Percentiles rank a stretch among this genome's conserved stretches.
These are phyloP conservation scores for Drosophila prosaltans DNA, from an alignment of 1,140 invertebrate species.

Conservation along the genomic window DNA sequence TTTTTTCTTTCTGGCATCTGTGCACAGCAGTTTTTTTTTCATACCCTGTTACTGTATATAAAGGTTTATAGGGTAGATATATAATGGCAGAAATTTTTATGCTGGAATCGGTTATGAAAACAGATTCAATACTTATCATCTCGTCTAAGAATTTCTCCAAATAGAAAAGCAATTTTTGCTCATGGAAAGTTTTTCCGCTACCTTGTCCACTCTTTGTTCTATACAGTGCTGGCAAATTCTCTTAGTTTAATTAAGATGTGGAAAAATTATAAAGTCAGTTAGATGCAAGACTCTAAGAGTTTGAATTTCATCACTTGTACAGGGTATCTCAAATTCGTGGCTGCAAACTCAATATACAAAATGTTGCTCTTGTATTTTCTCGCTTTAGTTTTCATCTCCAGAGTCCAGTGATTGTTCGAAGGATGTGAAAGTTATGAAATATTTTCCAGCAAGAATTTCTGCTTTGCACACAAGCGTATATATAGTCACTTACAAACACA, in stretches of 20 bases:
- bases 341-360: background rate
- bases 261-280: too few species aligned
- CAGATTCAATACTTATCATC: too few species aligned
- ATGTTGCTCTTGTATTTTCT: conserved; percentile 26
- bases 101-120: too few species aligned
- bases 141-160: too few species aligned
- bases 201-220: too few species aligned
- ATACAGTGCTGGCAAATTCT: too few species aligned
- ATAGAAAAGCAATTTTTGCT: too few species aligned
- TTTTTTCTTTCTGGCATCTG: too few species aligned
- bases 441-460: conserved; percentile 39
- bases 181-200: too few species aligned
- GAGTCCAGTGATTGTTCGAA: conserved; percentile 10
- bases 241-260: too few species aligned
- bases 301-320: background rate
- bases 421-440: conserved; percentile 28
- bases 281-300: too few species aligned
- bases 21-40: background rate
- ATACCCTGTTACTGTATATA: background rate
- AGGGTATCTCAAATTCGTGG: background rate
- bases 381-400: conserved; percentile 6
- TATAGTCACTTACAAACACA: background rate
- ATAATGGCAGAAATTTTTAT: too few species aligned
- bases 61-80: background rate
- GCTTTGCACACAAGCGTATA: conserved; percentile 6